Conservation (phyloP, 2,888 invertebrate species). For the Onthophagus sagittarius region DNA sequence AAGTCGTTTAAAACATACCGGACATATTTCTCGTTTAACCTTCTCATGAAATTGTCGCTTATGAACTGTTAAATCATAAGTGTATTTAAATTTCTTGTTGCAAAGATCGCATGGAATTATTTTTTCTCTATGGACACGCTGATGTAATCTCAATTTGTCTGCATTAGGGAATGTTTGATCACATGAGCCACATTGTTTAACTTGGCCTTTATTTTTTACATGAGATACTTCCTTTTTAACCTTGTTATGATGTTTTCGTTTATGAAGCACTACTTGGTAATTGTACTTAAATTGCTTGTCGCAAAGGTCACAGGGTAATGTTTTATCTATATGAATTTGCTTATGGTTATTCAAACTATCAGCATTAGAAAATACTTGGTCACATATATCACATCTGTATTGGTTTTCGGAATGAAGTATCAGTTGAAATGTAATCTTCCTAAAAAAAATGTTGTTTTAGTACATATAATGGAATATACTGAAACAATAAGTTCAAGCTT, state of each 20-base stretch:
- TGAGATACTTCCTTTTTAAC: neutral
- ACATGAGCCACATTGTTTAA: neutral
- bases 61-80: neutral
- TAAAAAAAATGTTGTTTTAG: too few species aligned
- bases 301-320: slow-evolving; percentile 53
- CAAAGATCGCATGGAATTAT: slow-evolving; percentile 53
- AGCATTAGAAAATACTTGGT: neutral
- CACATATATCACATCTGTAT: too few species aligned
- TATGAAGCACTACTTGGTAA: neutral
- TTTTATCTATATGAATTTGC: slow-evolving; percentile 42
- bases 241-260: neutral
- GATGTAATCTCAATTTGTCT: neutral
- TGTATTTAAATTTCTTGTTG: slow-evolving; percentile 50
- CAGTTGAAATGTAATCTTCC: too few species aligned
- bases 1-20: slow-evolving; percentile 28
- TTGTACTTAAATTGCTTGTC: slow-evolving; percentile 49
- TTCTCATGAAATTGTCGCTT: neutral
- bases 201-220: neutral
- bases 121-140: slow-evolving; percentile 40
- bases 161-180: neutral
- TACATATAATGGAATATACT: too few species aligned
- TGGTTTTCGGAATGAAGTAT: too few species aligned
- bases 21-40: neutral
- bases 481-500: too few species aligned
- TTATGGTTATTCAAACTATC: neutral